Evolutionary conservation across 2,888 invertebrate species (phyloP), one percentile per base, ranked within the genome.

Genomic region (Pristionchus arcanus): DNA sequence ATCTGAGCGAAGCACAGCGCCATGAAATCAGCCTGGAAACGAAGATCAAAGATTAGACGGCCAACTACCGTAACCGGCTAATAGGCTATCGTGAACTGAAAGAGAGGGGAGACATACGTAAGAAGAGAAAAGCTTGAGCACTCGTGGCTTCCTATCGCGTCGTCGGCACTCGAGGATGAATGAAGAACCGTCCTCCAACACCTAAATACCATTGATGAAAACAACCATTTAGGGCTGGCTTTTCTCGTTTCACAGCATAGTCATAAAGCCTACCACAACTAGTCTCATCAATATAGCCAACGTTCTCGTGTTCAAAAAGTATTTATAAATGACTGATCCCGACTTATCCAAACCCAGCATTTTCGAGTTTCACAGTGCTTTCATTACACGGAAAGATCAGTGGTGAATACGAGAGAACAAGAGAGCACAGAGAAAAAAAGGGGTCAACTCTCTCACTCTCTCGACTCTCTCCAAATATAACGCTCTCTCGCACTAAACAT

Each of bases 101-200:
- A 34, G n/a, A 16, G 37, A 84, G 21, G 2, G 66, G 31, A 77
- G 19, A 91, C 97, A 97, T 96, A 98, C 98, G 96, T 97, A 97
- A 95, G 97, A 97, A 93, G 98, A 97, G 95, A 97, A 97, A 94
- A 98, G 97, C 96, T 97, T 97, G 91, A 98, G 97, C 97, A 97
- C 97, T 95, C 97, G 96, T 11, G 97, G 97, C 93, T 97, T 97
- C 95, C 97, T 97, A 94, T 97, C 97, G 71, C 96, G 97, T 94
- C 97, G 96, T 94, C 97, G 96, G 96, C 98, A 98, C 93, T 97
- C 97, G 96, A 98, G 97, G 95, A 97, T 97, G 95, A 98, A 97
- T 37, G 98, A 97, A 96, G 97, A 97, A 37, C 97, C 97, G 94
- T 98, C 98, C 95, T 98, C 98, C 95, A 98, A 98, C 7, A 97